A percentile compares a stretch with the other conserved stretches of the same genome.
phyloP scores from a whole-genome alignment of 1,140 invertebrate species.

The Drosophila dunni region DNA sequence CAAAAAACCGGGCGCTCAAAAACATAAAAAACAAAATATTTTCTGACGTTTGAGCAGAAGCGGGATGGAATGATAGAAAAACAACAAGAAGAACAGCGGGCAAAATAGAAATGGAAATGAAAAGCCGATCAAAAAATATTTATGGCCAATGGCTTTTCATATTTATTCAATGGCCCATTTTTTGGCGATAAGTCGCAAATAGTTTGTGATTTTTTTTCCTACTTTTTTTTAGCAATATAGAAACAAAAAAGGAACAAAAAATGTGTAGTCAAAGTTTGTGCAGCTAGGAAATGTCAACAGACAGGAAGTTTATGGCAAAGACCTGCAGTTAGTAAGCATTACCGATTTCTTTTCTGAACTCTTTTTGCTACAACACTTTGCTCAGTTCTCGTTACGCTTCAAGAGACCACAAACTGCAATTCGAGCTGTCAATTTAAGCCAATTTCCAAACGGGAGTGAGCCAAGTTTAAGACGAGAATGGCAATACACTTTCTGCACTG shows the following conservation, averaged over 20 bases:
- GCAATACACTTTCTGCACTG: no score
- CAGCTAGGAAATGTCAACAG: slow-evolving; percentile 31
- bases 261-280: slow-evolving; percentile 22
- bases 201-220: slow-evolving; percentile 53
- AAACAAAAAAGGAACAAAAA: neutral
- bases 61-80: slow-evolving; percentile 19
- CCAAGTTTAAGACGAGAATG: no score
- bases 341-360: slow-evolving; percentile 20
- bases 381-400: neutral
- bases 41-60: neutral
- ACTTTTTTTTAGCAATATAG: slow-evolving; percentile 19
- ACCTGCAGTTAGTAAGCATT: slow-evolving; percentile 22
- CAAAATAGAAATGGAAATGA: slow-evolving; percentile 48
- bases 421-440: slow-evolving; percentile 38
- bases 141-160: slow-evolving; percentile 79
- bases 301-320: slow-evolving; percentile 18
- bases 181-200: slow-evolving; percentile 78
- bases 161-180: slow-evolving; percentile 81
- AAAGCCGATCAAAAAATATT: slow-evolving; percentile 68
- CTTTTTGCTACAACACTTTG: neutral
- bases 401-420: slow-evolving; percentile 33
- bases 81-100: slow-evolving; percentile 30
- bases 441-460: slow-evolving; percentile 3
- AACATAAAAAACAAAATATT: slow-evolving; percentile 30
- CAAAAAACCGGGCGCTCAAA: slow-evolving; percentile 29